These are phyloP conservation scores for Drosophila rhopaloa DNA, from an alignment of 1,140 invertebrate species.

Conservation along the genomic window DNA sequence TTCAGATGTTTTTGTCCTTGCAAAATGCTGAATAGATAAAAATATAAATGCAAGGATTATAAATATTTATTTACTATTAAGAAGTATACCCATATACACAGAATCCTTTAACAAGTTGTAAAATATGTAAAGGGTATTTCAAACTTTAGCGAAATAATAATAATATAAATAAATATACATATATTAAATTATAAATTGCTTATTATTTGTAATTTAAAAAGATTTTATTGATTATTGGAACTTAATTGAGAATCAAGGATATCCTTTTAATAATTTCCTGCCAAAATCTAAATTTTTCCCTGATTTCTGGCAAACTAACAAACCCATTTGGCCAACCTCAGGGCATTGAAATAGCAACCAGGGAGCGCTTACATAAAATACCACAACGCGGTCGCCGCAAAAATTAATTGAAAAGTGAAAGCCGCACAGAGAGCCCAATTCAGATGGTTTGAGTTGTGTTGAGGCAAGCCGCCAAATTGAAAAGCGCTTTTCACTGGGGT, in stretches of 20 bases:
- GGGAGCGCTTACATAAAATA: conserved; percentile 63
- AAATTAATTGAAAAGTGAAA: conserved; percentile 80
- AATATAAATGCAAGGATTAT: no score
- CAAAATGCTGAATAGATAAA: conserved; percentile 3
- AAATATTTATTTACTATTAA: no score
- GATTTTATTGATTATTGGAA: no score
- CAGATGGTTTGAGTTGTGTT: conserved; percentile 35
- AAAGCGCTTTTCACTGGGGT: conserved; percentile 50
- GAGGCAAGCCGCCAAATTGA: conserved; percentile 59
- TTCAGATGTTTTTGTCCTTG: conserved; percentile 14
- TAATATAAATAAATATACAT: no score
- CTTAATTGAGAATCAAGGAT: background rate
- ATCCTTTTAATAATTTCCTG: background rate
- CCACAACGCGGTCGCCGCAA: conserved; percentile 42
- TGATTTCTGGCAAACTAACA: background rate
- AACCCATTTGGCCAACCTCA: conserved; percentile 12
- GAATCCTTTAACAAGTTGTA: no score
- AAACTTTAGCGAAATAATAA: no score
- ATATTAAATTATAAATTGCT: no score
- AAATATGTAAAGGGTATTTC: no score
- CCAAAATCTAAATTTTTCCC: background rate
- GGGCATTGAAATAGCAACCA: conserved; percentile 29
- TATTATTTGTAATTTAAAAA: no score
- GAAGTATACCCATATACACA: conserved; percentile 4
- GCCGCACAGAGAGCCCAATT: conserved; percentile 31